These are phyloP conservation scores for Morus bassanus DNA, from an alignment of 2,797 vertebrate genomes.

Conservation along the genomic window DNA sequence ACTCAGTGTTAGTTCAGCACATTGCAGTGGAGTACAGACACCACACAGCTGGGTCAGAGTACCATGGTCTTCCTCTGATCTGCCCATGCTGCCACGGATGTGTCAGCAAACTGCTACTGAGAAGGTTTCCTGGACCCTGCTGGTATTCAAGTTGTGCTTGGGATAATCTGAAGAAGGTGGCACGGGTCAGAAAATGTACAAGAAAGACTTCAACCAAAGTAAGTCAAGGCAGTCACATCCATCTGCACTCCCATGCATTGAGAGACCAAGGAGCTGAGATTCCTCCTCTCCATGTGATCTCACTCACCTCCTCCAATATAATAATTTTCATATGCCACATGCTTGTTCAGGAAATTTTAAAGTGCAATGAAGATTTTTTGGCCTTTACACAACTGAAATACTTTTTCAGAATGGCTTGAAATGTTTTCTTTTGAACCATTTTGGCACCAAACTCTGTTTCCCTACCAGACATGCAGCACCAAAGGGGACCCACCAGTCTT, in stretches of 20 bases:
- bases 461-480: not conserved
- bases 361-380: not conserved
- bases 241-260: not conserved
- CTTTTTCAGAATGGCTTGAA: not conserved
- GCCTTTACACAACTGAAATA: not conserved
- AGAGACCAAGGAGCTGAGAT: not conserved
- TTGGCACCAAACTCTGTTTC: not conserved
- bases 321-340: accelerated
- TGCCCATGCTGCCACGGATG: accelerated
- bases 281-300: not conserved
- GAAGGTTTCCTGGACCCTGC: not conserved
- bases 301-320: not conserved
- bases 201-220: not conserved
- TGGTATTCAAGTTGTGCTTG: not conserved
- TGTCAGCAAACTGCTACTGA: not conserved
- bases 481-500: not conserved
- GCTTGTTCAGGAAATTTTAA: not conserved
- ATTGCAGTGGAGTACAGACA: not conserved
- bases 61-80: not conserved
- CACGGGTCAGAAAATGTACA: not conserved
- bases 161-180: not conserved
- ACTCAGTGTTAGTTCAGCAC: not conserved
- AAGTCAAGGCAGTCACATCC: too few species aligned
- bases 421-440: not conserved
- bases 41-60: not conserved